These are phyloP conservation scores for Acleris holmiana DNA, from an alignment of 2,888 invertebrate genomes.

Conservation along the genomic window DNA sequence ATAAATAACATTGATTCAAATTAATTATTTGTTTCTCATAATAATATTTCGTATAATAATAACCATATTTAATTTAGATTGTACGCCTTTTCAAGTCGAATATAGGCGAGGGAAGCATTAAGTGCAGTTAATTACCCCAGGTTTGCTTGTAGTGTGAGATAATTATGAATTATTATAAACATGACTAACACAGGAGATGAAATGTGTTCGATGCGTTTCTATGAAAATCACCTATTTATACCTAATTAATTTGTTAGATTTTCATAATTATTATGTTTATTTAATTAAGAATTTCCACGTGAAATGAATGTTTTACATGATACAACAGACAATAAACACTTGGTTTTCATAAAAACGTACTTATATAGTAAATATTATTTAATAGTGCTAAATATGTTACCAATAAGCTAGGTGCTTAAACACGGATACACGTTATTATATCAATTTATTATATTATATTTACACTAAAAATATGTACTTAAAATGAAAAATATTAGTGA, in stretches of 20 bases:
- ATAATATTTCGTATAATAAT: conserved; percentile 26
- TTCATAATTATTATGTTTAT: not conserved
- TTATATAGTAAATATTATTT: not conserved
- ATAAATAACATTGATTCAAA: no score
- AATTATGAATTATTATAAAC: conserved; percentile 20
- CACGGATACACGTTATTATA: conserved; percentile 13
- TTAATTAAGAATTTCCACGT: no score
- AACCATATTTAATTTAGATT: conserved; percentile 25
- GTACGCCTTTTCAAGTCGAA: conserved; percentile 32
- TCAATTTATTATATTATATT: conserved; percentile 11
- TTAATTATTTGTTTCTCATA: conserved; percentile 11
- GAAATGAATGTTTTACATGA: not conserved
- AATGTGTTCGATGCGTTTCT: conserved; percentile 8
- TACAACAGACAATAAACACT: not conserved
- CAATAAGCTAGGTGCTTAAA: conserved; percentile 31
- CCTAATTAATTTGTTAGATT: not conserved
- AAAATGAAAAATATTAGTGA: conserved; percentile 17
- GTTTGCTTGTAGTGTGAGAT: conserved; percentile 27
- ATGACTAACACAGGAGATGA: not conserved
- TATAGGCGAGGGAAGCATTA: conserved; percentile 25
- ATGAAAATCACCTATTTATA: conserved; percentile 11
- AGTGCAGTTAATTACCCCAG: conserved; percentile 23
- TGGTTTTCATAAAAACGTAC: not conserved
- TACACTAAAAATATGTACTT: conserved; percentile 11
- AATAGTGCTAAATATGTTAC: conserved; percentile 30